Evolutionary conservation across 2,888 invertebrate species (phyloP), one percentile per base, ranked within the genome.

Genomic region (Aphrophora alni): DNA sequence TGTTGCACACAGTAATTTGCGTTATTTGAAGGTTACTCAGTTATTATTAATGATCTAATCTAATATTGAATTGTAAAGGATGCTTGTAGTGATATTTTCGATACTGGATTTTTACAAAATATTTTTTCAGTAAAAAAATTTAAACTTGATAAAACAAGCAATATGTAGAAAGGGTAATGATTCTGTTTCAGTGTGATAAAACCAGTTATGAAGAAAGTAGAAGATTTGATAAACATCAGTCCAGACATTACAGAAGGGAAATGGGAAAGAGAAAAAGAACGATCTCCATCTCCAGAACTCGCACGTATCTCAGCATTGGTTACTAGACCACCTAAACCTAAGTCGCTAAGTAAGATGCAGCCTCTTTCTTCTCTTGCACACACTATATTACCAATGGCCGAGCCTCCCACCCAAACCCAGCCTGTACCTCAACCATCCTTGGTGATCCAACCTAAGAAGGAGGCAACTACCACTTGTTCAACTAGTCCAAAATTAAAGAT

Each of bases 301-400:
- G 96, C 95, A 14, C 93, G 94, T 87, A 95, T 96, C 87, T 94
- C 95, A 10, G 95, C 96, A 27, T 88, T 96, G 81, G 94, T 96
- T 51, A 95, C 95, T 4, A 91, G 95, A 83, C 95, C 95, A 77
- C 95, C 95, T 1, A 95, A 95, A 87, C 78, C 75, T 12, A 82
- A 80, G 26, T 28, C 80, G 21, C 80, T 76, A 38, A 81, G 78
- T 82, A 81, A 82, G 80, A 70, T 72, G 59, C 51, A 71, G 21
- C 33, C 70, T 71, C 38, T 51, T 44, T 27, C 68, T 27, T 12
- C 74, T 79, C 59, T 79, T 79, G 78, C 78, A 73, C 78, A 59
- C 38, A 44, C 74, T 74, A 38, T 73, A 21, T 51, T 74, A n/a
- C 74, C 71, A 25, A 25, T 76, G 75, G 72, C 76, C 44, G 69